Percentiles rank a stretch among this genome's conserved stretches.
Evolutionary conservation across 1,140 invertebrate species (phyloP).

Genomic region (Drosophila kohkoa): DNA sequence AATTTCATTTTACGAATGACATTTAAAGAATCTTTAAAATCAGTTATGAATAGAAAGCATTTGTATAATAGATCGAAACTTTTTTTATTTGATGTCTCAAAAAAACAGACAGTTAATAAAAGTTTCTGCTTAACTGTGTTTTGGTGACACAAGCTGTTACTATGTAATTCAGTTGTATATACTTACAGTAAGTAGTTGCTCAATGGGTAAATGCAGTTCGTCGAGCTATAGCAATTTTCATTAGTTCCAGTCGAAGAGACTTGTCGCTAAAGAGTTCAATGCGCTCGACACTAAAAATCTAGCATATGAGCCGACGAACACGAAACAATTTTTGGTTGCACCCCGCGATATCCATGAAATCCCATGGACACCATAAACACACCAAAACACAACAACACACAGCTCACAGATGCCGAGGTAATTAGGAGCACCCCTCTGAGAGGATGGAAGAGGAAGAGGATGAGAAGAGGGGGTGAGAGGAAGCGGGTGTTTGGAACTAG

Average conservation of each 20-base stretch:
- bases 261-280: slow-evolving; percentile 41
- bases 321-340: slow-evolving; percentile 6
- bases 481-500: slow-evolving; percentile 10
- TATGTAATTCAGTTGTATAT: slow-evolving; percentile 1
- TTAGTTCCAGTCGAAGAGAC: slow-evolving; percentile 47
- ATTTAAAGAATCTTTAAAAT: too few relatives aligned
- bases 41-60: too few relatives aligned
- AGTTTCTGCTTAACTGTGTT: too few relatives aligned
- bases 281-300: slow-evolving; percentile 38
- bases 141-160: not conserved
- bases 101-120: too few relatives aligned
- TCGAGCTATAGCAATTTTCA: slow-evolving; percentile 38
- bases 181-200: not conserved
- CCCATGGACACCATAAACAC: slow-evolving; percentile 14
- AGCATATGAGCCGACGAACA: slow-evolving; percentile 20
- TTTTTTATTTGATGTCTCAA: too few relatives aligned
- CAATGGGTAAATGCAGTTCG: slow-evolving; percentile 15
- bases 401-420: slow-evolving; percentile 34
- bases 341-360: not conserved
- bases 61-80: too few relatives aligned
- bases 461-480: not conserved
- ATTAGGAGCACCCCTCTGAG: slow-evolving; percentile 32
- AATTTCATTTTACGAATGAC: too few relatives aligned
- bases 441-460: not conserved
- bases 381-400: too few relatives aligned